Evolutionary conservation across 2,797 vertebrate genomes (phyloP).

Genomic region (Anomalospiza imberbis): DNA sequence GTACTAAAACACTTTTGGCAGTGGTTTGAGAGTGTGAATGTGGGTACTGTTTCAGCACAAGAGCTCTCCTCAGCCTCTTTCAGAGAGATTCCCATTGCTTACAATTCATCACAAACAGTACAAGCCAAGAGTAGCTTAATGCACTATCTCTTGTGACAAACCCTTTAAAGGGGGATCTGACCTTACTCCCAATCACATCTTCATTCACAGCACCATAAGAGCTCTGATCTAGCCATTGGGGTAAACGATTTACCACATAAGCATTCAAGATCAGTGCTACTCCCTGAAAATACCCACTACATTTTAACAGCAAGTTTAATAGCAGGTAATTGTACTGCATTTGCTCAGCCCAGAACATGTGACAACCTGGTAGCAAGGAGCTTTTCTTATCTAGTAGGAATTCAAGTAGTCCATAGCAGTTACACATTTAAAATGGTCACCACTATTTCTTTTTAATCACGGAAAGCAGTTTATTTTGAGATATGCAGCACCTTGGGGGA

Average conservation of each 20-base stretch:
- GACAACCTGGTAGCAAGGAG: background rate
- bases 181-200: background rate
- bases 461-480: background rate
- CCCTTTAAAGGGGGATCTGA: background rate
- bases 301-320: background rate
- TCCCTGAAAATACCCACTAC: background rate
- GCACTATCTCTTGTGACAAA: background rate
- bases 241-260: background rate
- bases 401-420: background rate
- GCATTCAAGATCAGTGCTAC: background rate
- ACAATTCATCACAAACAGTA: conserved; percentile 85
- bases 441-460: background rate
- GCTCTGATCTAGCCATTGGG: background rate
- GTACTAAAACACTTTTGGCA: background rate
- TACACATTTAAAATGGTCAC: background rate
- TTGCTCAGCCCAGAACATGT: background rate
- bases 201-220: fast-evolving
- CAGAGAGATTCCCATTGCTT: conserved; percentile 98
- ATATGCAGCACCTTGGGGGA: background rate
- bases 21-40: background rate
- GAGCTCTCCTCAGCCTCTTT: conserved; percentile 81
- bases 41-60: conserved; percentile 81
- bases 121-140: background rate
- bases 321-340: background rate
- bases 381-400: background rate